A percentile compares a stretch with the other conserved stretches of the same genome.
Evolutionary conservation across 2,113 vertebrate species (phyloP).

Genomic region (Tragelaphus buxtoni): DNA sequence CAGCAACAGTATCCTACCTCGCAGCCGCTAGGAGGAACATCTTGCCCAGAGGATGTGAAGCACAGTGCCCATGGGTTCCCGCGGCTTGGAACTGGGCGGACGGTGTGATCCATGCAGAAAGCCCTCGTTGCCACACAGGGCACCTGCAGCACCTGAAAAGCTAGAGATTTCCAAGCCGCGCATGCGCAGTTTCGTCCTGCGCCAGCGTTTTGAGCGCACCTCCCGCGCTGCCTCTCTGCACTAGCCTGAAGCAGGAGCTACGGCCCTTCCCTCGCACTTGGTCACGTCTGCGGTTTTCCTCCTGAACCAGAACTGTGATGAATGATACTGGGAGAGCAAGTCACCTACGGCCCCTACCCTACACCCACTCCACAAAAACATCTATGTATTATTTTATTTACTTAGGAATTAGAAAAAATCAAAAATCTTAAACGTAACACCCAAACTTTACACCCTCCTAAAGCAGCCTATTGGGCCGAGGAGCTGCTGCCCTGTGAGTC

Average conservation of each 20-base stretch:
- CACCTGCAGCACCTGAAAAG: accelerated
- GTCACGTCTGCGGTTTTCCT: slow-evolving; percentile 74
- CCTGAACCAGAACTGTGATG: slow-evolving; percentile 89
- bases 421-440: not conserved
- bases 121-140: accelerated
- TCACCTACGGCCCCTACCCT: not conserved
- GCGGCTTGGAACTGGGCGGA: not conserved
- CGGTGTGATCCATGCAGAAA: accelerated
- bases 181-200: not conserved
- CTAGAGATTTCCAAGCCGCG: accelerated
- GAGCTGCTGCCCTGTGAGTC: not conserved
- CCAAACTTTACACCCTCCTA: not conserved
- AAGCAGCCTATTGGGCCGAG: accelerated
- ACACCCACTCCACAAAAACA: slow-evolving; percentile 21
- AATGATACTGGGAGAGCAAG: slow-evolving; percentile 75
- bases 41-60: not conserved
- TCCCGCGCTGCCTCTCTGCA: accelerated
- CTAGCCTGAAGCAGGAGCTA: accelerated
- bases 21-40: too few relatives aligned
- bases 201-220: accelerated
- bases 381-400: not conserved
- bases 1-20: accelerated
- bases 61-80: accelerated
- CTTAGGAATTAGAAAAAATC: slow-evolving; percentile 57
- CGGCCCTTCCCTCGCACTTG: accelerated